These are phyloP conservation scores for Brachionus plicatilis DNA, from an alignment of 1,140 invertebrate species.

Conservation along the genomic window DNA sequence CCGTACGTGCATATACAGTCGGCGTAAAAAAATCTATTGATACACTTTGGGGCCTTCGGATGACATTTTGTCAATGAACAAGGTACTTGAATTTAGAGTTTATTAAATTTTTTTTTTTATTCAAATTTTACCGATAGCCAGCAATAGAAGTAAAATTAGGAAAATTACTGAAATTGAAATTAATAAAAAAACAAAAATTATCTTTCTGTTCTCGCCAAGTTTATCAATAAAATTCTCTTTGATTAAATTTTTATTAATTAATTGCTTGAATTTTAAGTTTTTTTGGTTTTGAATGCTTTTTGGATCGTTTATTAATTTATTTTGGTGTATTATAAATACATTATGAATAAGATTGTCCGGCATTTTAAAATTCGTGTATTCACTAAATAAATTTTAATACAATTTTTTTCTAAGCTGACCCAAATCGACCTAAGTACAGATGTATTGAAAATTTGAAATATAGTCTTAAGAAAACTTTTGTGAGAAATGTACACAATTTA, in stretches of 20 bases:
- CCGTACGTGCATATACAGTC: conserved; percentile 19
- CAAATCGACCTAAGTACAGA: background rate
- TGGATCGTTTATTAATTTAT: background rate
- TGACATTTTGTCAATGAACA: conserved; percentile 29
- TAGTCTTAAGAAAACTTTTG: background rate
- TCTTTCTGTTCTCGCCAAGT: background rate
- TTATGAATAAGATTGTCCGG: background rate
- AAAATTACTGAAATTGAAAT: background rate
- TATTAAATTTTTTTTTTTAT: background rate
- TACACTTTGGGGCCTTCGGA: background rate
- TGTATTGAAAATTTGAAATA: background rate
- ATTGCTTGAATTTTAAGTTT: background rate
- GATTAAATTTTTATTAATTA: background rate
- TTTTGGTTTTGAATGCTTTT: background rate
- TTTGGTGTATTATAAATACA: background rate
- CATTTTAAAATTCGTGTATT: background rate
- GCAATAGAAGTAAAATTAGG: background rate
- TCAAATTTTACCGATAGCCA: background rate
- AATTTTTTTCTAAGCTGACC: background rate
- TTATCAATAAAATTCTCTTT: background rate
- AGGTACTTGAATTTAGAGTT: background rate
- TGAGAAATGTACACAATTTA: background rate
- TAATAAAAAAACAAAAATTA: background rate
- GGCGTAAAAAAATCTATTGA: background rate
- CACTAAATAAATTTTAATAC: background rate